Base-by-base conservation (phyloP, 1,140 invertebrate genomes). In the Bombus impatiens region DNA sequence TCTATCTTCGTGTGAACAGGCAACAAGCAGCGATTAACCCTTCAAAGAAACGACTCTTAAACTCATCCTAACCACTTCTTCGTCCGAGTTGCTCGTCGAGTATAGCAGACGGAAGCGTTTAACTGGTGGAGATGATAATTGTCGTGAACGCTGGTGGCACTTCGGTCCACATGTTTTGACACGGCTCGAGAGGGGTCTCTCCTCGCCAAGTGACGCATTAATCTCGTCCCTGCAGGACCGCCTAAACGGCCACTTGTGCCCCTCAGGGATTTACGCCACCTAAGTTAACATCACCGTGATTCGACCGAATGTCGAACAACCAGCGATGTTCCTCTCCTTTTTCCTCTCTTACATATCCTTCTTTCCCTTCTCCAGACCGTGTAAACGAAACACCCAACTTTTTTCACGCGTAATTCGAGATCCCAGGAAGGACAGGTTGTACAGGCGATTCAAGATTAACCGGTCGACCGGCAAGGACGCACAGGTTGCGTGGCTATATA, bases 391-490 rank as follows among this genome's bases (percentile, higher is more conserved):
- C 74, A 62, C 67, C 75, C 37, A 76, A 87, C 13, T 67, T 67
- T 67, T 15, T 78, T 67, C 68, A 71, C 57, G 89, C 78, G 91
- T 91, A 91, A 92, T 78, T 77, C 77, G 90, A 91, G 91, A 89
- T 82, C 77, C 71, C 77, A 67, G 77, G 71, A 87, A 86, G 85
- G 80, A 82, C 86, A 91, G 78, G 81, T 90, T 84, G 83, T 76
- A 67, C 82, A 86, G 83, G 84, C 87, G 89, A 91, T 82, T 35
- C 67, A 70, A 90, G 89, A 91, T 89, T 90, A 91, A 89, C 80
- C 68, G 75, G 59, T 78, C 79, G 71, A 84, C 72, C 68, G 80
- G 68, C 75, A 71, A 35, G 65, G 35, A 32, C 59, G 25, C 74
- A 68, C 47, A 68, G 35, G 76, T 44, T 67, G 82, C 22, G 22